A percentile compares a stretch with the other conserved stretches of the same genome.
Evolutionary conservation across 1,140 invertebrate species (phyloP).

Genomic region (Ceratitis capitata): DNA sequence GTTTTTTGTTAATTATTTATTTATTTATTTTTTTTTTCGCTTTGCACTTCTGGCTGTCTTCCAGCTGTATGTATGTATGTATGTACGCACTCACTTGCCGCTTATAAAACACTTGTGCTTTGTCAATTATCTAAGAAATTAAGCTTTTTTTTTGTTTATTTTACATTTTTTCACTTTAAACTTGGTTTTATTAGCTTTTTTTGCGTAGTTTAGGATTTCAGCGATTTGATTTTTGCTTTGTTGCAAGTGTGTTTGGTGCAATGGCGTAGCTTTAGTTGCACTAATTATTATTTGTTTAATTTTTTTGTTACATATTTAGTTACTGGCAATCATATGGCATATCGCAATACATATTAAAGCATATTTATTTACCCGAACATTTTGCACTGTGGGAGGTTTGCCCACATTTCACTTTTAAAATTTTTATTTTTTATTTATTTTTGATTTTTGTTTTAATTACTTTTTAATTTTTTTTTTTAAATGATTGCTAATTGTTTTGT

Average conservation of each 20-base stretch:
- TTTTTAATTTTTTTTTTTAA: neutral
- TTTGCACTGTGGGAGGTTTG: too few species aligned
- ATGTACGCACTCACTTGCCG: neutral
- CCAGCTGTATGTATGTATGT: too few species aligned
- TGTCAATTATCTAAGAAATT: too few species aligned
- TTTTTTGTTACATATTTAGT: neutral
- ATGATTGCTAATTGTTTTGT: neutral
- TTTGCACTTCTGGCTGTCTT: neutral
- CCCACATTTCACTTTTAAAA: too few species aligned
- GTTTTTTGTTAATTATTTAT: neutral
- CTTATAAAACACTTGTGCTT: conserved; percentile 11
- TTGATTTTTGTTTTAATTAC: neutral
- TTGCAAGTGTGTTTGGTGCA: neutral
- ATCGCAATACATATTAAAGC: too few species aligned
- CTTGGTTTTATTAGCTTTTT: too few species aligned
- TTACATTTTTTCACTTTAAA: neutral
- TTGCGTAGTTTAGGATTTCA: neutral
- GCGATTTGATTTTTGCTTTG: neutral
- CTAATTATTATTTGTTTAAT: neutral
- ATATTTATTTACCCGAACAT: too few species aligned
- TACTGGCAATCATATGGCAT: too few species aligned
- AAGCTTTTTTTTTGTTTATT: neutral
- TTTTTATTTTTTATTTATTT: neutral
- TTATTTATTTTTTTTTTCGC: neutral
- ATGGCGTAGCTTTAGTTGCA: neutral